Evolutionary conservation across 1,140 invertebrate genomes (phyloP).

Genomic region (Sitodiplosis mosellana): DNA sequence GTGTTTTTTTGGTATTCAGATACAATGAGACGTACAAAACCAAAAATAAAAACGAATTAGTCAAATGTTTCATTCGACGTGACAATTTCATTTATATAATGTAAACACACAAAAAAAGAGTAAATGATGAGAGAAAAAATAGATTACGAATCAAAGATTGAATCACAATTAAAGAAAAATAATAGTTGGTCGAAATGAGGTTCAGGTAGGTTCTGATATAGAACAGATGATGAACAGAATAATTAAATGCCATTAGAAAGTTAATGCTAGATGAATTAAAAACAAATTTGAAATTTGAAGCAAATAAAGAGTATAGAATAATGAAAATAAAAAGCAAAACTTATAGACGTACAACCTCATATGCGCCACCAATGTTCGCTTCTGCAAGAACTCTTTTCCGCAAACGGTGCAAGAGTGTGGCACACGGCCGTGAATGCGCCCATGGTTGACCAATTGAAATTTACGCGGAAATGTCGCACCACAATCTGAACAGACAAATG

Average conservation of each 20-base stretch:
- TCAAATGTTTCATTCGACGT: neutral
- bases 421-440: conserved; percentile 53
- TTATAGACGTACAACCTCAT: conserved; percentile 32
- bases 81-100: neutral
- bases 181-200: too few species aligned
- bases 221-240: too few species aligned
- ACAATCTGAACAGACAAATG: conserved; percentile 64
- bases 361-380: conserved; percentile 56
- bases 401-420: conserved; percentile 65
- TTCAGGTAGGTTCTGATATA: too few species aligned
- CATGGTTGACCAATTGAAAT: conserved; percentile 69
- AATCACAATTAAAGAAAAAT: too few species aligned
- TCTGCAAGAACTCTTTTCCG: conserved; percentile 68
- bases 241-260: neutral
- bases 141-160: neutral
- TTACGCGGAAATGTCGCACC: conserved; percentile 66
- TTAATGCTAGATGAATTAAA: neutral
- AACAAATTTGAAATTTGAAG: neutral
- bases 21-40: too few species aligned
- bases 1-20: too few species aligned
- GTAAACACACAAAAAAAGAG: too few species aligned
- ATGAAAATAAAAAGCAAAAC: neutral
- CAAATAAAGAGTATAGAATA: neutral
- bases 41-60: conserved; percentile 1
- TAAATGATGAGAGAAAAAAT: too few species aligned